Conservation (phyloP, 2,797 vertebrate genomes). For the Streptopelia turtur region DNA sequence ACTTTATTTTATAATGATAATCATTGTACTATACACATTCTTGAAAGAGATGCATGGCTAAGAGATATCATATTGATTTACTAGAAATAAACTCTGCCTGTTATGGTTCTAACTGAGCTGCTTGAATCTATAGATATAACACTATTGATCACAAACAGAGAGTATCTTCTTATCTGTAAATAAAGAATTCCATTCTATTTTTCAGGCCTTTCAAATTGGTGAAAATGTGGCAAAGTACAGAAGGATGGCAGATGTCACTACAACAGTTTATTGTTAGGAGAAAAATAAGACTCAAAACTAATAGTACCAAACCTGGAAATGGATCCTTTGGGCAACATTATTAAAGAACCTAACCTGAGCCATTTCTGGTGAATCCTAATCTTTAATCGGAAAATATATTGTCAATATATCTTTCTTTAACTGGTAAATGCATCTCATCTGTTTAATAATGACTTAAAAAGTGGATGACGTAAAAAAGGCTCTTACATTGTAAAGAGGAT, state of each 20-base stretch:
- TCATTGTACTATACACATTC: conserved; percentile 60
- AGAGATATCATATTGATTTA: conserved; percentile 69
- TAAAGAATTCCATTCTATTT: conserved; percentile 54
- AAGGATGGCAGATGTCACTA: not conserved
- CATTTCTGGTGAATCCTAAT: not conserved
- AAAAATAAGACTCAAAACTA: not conserved
- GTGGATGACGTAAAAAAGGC: not conserved
- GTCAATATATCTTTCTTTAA: not conserved
- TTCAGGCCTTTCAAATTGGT: conserved; percentile 30
- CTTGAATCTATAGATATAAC: conserved; percentile 59
- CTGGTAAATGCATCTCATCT: not conserved
- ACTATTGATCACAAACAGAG: conserved; percentile 57
- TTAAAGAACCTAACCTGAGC: not conserved
- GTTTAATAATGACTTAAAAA: not conserved
- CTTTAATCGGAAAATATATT: not conserved
- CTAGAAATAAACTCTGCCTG: conserved; percentile 60
- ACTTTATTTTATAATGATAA: conserved; percentile 69
- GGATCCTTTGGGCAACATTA: not conserved
- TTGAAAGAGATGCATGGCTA: conserved; percentile 49
- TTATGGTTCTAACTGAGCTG: conserved; percentile 51
- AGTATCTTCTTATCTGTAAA: conserved; percentile 66
- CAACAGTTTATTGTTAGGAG: not conserved
- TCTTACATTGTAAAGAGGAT: not conserved
- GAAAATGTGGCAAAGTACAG: conserved; percentile 17
- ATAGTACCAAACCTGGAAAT: not conserved